phyloP scores from a whole-genome alignment of 2,113 vertebrate genomes.

The Gallinago paraguaiae region DNA sequence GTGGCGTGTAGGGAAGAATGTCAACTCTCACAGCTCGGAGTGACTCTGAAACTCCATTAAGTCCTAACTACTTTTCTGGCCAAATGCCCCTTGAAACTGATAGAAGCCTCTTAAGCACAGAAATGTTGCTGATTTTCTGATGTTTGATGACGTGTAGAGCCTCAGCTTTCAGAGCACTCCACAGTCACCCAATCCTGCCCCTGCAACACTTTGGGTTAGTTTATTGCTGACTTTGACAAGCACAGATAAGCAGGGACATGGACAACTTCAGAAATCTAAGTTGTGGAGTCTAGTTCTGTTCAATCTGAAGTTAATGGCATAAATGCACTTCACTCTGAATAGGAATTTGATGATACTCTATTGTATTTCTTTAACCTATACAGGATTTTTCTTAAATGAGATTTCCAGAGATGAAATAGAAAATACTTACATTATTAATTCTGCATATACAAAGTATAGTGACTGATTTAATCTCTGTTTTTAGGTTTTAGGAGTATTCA shows the following conservation, averaged over 20 bases:
- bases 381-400: not conserved
- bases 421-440: not conserved
- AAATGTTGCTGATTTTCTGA: not conserved
- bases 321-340: not conserved
- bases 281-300: not conserved
- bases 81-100: not conserved
- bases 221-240: not conserved
- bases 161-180: not conserved
- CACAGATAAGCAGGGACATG: not conserved
- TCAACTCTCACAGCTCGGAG: not conserved
- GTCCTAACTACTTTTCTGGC: not conserved
- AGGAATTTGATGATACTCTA: not conserved
- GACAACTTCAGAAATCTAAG: not conserved
- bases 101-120: not conserved
- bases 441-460: not conserved
- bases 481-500: not conserved
- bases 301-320: not conserved
- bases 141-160: not conserved
- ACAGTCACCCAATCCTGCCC: not conserved
- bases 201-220: rapidly evolving
- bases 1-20: not conserved
- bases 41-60: not conserved
- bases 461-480: not conserved
- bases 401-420: not conserved
- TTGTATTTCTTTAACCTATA: conserved; percentile 71